Evolutionary conservation across 2,797 vertebrate genomes (phyloP).

Genomic region (Anomalospiza imberbis): DNA sequence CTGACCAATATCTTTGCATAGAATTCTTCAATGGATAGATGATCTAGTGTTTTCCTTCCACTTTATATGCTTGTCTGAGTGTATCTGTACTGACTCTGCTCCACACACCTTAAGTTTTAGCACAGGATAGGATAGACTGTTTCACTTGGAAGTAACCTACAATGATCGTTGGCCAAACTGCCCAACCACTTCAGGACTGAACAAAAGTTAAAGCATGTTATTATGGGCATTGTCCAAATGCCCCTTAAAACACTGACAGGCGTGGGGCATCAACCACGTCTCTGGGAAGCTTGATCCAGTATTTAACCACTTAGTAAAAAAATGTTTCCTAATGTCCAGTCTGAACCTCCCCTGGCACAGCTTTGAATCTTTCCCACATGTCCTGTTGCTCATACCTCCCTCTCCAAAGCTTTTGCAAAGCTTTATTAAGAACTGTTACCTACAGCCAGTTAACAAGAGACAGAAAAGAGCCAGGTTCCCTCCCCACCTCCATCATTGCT

Average conservation of each 20-base stretch:
- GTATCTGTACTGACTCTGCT: background rate
- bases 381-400: background rate
- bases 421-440: background rate
- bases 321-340: background rate
- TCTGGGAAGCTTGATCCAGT: background rate
- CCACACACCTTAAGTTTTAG: background rate
- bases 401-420: background rate
- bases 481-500: background rate
- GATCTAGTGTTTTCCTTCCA: background rate
- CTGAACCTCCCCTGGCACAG: background rate
- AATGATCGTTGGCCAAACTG: accelerated
- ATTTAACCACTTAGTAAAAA: background rate
- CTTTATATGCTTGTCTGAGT: background rate
- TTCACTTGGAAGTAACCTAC: background rate
- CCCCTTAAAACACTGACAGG: background rate
- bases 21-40: background rate
- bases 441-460: background rate
- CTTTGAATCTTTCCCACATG: background rate
- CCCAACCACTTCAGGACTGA: background rate
- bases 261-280: background rate
- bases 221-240: background rate
- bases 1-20: background rate
- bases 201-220: background rate
- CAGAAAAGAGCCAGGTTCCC: background rate
- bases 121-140: background rate